Evolutionary conservation across 30 jellyfish, hydroid and myxozoan genomes (phyloP).

Genomic region (Hydractinia echinata): DNA sequence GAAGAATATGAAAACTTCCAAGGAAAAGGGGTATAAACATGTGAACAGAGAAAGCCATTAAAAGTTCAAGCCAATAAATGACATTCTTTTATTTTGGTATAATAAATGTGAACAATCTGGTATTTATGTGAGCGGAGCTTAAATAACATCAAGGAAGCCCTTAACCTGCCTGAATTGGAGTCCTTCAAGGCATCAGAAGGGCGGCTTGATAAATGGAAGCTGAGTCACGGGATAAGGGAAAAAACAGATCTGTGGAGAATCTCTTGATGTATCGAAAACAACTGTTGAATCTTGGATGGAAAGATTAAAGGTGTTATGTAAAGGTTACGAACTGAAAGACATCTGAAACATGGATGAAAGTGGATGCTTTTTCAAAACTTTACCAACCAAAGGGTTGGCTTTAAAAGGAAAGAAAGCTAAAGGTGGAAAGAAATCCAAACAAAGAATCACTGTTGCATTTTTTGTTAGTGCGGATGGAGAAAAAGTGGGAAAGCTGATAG

Average conservation of each 20-base stretch:
- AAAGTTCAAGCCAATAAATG: slow-evolving; percentile 38
- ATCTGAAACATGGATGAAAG: too few relatives aligned
- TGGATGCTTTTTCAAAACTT: slow-evolving; percentile 21
- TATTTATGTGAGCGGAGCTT: slow-evolving; percentile 25
- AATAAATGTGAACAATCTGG: slow-evolving; percentile 39
- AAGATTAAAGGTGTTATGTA: slow-evolving; percentile 14
- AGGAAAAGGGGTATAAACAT: slow-evolving; percentile 28
- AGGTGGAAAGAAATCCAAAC: too few relatives aligned
- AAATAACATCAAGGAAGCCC: slow-evolving; percentile 18
- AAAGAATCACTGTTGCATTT: too few relatives aligned
- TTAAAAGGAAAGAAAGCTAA: neutral
- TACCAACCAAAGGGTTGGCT: slow-evolving; percentile 16
- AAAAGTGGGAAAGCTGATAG: slow-evolving; percentile 25
- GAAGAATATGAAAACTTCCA: slow-evolving; percentile 33
- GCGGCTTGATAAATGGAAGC: slow-evolving; percentile 39
- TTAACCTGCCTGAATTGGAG: slow-evolving; percentile 34
- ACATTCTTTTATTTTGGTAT: slow-evolving; percentile 31
- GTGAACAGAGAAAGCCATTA: slow-evolving; percentile 11
- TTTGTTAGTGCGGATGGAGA: neutral
- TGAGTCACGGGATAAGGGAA: slow-evolving; percentile 28
- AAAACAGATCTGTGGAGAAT: slow-evolving; percentile 29
- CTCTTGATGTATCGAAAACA: slow-evolving; percentile 18
- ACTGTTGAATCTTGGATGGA: slow-evolving; percentile 35
- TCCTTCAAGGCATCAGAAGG: slow-evolving; percentile 34
- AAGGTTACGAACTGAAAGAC: slow-evolving; percentile 1